Percentiles rank a stretch among this genome's conserved stretches.
Evolutionary conservation across 2,113 vertebrate genomes (phyloP).

Genomic region (Phocoena sinus): DNA sequence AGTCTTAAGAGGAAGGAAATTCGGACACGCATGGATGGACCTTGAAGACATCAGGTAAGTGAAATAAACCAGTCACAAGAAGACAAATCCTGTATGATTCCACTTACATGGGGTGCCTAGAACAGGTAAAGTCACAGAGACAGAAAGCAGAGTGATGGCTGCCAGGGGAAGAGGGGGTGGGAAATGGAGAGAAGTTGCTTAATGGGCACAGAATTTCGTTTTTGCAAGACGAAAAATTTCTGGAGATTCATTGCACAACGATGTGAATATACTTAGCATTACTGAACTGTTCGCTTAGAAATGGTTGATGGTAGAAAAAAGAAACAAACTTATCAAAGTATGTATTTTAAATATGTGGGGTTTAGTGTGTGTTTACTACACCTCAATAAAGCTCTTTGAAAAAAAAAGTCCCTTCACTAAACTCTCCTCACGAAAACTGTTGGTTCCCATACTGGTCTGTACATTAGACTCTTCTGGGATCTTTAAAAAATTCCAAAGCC

Average conservation of each 20-base stretch:
- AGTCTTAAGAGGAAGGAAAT: background rate
- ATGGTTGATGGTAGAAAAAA: background rate
- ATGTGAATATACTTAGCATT: background rate
- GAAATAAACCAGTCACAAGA: background rate
- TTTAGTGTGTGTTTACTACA: background rate
- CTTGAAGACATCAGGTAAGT: background rate
- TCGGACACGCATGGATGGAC: background rate
- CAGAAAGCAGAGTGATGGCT: no score
- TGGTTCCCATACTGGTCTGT: background rate
- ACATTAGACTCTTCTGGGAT: background rate
- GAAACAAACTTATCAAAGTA: background rate
- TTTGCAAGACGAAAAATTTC: background rate
- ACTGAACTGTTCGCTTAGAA: background rate
- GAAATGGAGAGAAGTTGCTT: rapidly evolving
- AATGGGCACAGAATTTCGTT: background rate
- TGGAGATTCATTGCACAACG: background rate
- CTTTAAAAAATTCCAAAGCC: background rate
- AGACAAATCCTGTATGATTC: background rate
- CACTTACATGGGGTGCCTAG: background rate
- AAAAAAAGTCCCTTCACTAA: background rate
- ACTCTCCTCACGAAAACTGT: background rate
- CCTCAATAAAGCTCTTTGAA: background rate
- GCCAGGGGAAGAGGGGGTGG: background rate
- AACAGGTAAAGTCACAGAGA: background rate
- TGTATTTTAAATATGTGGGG: background rate